These are phyloP conservation scores for Castor canadensis DNA, from an alignment of 2,113 vertebrate species.

Conservation along the genomic window DNA sequence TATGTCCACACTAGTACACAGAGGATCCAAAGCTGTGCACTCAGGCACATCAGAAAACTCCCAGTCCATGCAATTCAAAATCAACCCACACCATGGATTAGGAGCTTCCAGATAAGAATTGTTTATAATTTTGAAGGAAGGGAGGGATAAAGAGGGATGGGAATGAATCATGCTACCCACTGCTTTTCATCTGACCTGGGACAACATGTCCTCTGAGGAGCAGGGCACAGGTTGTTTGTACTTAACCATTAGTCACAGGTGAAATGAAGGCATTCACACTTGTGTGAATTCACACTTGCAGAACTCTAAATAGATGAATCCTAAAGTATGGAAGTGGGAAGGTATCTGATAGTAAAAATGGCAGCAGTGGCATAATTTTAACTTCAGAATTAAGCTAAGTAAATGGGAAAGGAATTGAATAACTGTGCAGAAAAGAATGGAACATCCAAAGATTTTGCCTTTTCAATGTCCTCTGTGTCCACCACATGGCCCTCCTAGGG, in stretches of 20 bases:
- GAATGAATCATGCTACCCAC: neutral
- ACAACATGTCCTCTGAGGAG: neutral
- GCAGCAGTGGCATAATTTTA: neutral
- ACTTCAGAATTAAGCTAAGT: neutral
- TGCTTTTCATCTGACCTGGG: neutral
- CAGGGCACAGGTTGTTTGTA: neutral
- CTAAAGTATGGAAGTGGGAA: neutral
- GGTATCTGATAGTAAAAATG: neutral
- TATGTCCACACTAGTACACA: neutral
- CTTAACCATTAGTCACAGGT: conserved; percentile 65
- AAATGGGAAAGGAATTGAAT: neutral
- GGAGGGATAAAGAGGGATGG: neutral
- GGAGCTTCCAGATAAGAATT: neutral
- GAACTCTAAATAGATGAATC: neutral
- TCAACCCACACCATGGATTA: neutral
- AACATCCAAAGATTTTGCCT: rapidly evolving
- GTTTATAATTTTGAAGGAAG: neutral
- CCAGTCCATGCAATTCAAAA: neutral
- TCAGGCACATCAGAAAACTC: neutral
- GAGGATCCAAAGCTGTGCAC: rapidly evolving
- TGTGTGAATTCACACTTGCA: no score
- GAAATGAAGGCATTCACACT: neutral
- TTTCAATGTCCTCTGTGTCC: no score
- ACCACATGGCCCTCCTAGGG: no score
- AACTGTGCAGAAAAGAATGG: neutral